Base-by-base conservation (phyloP, 1,140 invertebrate genomes). In the Andrena cerasifolii region DNA sequence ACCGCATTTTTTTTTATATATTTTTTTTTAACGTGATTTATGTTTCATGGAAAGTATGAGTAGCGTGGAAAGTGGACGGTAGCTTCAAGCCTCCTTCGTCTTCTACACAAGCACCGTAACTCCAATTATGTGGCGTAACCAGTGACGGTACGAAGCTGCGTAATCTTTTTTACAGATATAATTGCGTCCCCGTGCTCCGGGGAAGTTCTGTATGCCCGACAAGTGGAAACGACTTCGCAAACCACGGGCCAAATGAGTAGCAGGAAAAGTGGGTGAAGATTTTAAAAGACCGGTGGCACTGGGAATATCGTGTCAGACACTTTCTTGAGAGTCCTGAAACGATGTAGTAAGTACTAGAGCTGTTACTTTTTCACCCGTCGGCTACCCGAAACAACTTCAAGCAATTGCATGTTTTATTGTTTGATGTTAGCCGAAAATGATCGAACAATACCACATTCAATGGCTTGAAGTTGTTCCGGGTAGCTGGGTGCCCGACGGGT, bases 81-180 rank as follows among this genome's bases (percentile, higher is more conserved):
- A 18, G 51, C 31, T 71, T 14, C 14, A 12, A 12, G 28, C 28
- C 63, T 74, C 14, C 56, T 71, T 83, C 59, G 49, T 74, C 61
- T 82, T 78, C 75, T 56, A 78, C 18, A 71, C 68, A 63, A 75
- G 72, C 71, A 83, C 82, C 84, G 86, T 82, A 80, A 84, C 75
- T 79, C 74, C 84, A 83, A 88, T 88, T 88, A 82, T 76, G 51
- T 86, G 62, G 68, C 68, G 71, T 73, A 87, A 88, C 82, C 79
- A 85, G 86, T 82, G 87, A 87, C 84, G 84, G 62, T 78, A 81
- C 33, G 47, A 71, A 53, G 49, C 59, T 62, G 24, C 28, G 74
- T 81, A 83, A 87, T 82, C 71, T 67, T 56, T 61, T 82, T 51
- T 58, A 56, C 53, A 58, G 53, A 78, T 63, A 77, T 80, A 85